Conservation (phyloP, 2,797 vertebrate genomes). For the Anabas testudineus region DNA sequence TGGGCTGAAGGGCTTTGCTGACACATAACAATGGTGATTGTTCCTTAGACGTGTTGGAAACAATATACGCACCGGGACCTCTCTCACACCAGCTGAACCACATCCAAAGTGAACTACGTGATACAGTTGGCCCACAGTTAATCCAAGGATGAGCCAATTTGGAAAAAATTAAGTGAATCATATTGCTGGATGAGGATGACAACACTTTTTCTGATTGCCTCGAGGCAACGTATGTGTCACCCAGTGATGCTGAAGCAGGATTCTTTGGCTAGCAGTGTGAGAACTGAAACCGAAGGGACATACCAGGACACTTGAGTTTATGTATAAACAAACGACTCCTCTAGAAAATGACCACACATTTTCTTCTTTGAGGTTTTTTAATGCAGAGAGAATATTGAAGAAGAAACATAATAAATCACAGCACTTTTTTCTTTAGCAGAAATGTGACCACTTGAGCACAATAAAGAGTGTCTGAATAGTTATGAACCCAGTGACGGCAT, state of each 20-base stretch:
- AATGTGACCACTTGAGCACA: slow-evolving; percentile 1
- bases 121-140: slow-evolving; percentile 21
- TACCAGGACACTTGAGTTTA: slow-evolving; percentile 2
- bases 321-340: slow-evolving; percentile 25
- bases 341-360: slow-evolving; percentile 20
- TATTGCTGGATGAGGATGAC: slow-evolving; percentile 12
- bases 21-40: slow-evolving; percentile 51
- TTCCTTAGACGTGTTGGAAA: slow-evolving; percentile 47
- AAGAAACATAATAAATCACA: neutral
- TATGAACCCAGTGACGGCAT: slow-evolving; percentile 2
- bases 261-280: neutral
- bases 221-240: neutral
- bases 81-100: slow-evolving; percentile 11
- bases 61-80: neutral
- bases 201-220: neutral
- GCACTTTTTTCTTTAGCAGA: neutral
- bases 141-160: slow-evolving; percentile 7
- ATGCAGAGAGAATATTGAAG: too few relatives aligned
- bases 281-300: slow-evolving; percentile 20
- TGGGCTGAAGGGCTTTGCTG: slow-evolving; percentile 19
- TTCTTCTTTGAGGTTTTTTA: slow-evolving; percentile 14
- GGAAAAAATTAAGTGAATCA: slow-evolving; percentile 2
- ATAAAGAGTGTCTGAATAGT: slow-evolving; percentile 1
- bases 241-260: neutral
- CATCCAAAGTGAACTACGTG: slow-evolving; percentile 20